Base-by-base conservation (phyloP, 2,113 vertebrate genomes). In the Eidolon helvum region DNA sequence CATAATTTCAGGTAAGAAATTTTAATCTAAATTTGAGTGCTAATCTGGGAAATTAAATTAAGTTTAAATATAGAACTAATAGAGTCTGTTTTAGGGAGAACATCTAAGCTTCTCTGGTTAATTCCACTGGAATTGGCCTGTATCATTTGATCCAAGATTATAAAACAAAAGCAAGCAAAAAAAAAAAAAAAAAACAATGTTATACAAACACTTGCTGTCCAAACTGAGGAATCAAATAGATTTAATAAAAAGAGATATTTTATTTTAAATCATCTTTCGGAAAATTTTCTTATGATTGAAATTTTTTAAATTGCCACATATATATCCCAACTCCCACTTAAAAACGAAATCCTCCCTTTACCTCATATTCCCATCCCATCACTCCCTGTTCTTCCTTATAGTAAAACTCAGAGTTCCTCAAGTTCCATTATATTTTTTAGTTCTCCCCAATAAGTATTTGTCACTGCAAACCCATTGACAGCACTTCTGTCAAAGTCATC, bases 181-280 rank as follows among this genome's bases (percentile, higher is more conserved):
- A 40, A 65, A 7, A 80, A 77, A 21, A 10, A 28, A 28, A 95
- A 45, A 40, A 65, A 7, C 21, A 28, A 19, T 50, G 6, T 16
- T 87, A 72, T 79, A 69, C 16, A 40, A 92, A 84, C 40, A 61
- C 2, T 14, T 77, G n/a, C 14, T 85, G 61, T 74, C 18, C 61
- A 88, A 74, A 85, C 8, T 79, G 8, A 79, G 40, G 10, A 91
- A 90, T 57, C 30, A 80, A 82, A 50, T 3, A n/a, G 10, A 18
- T 78, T 26, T 48, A 11, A 71, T n/a, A 12, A 71, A 91, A 35
- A 61, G 4, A 10, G 4, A 22, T 38, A 59, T 53, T 26, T 66
- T 71, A 26, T 63, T 93, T 94, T 83, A 78, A 95, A 72, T 90
- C 10, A 7, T 87, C n/a, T 71, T 75, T 87, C 12, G 90, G n/a